phyloP scores from a whole-genome alignment of 2,888 invertebrate species.

The Agrenia bidenticulata region DNA sequence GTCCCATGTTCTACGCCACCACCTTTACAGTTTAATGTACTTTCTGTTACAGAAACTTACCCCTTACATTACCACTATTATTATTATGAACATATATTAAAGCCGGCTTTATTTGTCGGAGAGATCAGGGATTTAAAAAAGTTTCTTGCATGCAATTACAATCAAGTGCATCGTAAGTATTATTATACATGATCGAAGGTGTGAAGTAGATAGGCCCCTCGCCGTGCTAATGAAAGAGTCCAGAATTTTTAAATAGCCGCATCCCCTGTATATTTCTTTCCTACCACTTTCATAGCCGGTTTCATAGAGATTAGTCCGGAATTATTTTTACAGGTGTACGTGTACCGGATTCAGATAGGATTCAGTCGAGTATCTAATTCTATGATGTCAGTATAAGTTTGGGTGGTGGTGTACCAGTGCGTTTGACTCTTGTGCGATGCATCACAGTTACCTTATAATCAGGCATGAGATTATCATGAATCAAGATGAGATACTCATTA shows the following conservation, averaged over 20 bases:
- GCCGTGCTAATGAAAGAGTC: conserved; percentile 42
- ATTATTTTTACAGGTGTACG: too few relatives aligned
- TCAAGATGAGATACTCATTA: background rate
- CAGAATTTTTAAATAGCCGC: conserved; percentile 4
- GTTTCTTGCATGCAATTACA: conserved; percentile 12
- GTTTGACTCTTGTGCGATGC: background rate
- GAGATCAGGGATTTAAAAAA: background rate
- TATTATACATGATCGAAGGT: conserved; percentile 39
- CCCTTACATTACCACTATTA: too few relatives aligned
- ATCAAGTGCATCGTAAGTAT: conserved; percentile 9
- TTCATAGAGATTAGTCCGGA: too few relatives aligned
- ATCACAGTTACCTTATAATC: background rate
- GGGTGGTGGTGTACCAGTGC: too few relatives aligned
- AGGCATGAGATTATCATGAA: background rate
- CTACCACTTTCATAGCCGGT: too few relatives aligned
- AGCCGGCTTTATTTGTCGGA: background rate
- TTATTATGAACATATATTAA: too few relatives aligned
- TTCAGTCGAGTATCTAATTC: too few relatives aligned
- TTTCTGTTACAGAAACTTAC: too few relatives aligned
- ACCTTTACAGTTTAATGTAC: too few relatives aligned
- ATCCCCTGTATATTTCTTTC: background rate
- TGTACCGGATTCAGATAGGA: too few relatives aligned
- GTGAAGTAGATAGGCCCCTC: conserved; percentile 46
- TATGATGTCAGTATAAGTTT: too few relatives aligned
- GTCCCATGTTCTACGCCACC: too few relatives aligned